These are phyloP conservation scores for Hozukius guyotensis DNA, from an alignment of 2,797 vertebrate species.

Conservation along the genomic window DNA sequence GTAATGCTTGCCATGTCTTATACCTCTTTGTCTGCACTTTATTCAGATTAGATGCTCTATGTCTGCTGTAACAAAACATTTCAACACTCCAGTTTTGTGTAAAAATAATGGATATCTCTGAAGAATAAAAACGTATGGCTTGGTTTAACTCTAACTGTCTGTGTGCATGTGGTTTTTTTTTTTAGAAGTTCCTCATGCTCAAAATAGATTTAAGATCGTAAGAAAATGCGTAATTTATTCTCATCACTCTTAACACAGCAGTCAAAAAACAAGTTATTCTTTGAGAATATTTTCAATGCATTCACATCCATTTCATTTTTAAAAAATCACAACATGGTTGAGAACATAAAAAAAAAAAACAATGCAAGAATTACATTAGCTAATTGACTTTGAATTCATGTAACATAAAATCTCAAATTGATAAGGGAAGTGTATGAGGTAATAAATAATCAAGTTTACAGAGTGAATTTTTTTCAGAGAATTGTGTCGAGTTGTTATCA, in stretches of 20 bases:
- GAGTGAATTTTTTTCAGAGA: neutral
- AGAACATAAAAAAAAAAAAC: neutral
- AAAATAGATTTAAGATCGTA: neutral
- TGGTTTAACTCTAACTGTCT: neutral
- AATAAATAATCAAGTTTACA: neutral
- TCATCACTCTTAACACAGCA: neutral
- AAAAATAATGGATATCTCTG: neutral
- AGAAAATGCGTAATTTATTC: conserved; percentile 33
- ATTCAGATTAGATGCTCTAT: neutral
- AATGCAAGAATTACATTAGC: neutral
- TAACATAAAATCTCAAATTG: neutral
- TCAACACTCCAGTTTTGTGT: conserved; percentile 29
- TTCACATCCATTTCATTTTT: conserved; percentile 12
- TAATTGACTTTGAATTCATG: neutral
- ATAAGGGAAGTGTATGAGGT: neutral
- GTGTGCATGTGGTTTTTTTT: neutral
- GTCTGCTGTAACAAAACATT: neutral
- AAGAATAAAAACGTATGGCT: conserved; percentile 4
- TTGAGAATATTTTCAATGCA: conserved; percentile 4
- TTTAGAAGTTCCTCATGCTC: neutral
- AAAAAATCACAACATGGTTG: neutral
- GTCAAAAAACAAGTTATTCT: neutral
- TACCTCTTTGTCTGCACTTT: conserved; percentile 16
- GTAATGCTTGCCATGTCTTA: neutral
- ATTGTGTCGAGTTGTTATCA: neutral